phyloP scores from a whole-genome alignment of 2,797 vertebrate genomes.

The Monodelphis domestica region DNA sequence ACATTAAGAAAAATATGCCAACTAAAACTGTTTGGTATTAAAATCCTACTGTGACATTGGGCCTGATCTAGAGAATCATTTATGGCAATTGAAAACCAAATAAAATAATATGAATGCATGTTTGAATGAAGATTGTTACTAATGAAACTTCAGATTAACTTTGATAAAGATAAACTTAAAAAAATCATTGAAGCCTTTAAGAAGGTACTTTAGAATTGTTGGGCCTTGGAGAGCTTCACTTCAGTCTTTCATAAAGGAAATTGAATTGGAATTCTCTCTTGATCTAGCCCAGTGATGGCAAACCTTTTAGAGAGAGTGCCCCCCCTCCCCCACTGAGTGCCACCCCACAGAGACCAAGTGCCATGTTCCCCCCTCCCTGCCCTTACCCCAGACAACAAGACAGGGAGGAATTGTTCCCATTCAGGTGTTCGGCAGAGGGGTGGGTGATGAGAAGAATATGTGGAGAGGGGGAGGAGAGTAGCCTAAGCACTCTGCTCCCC shows the following conservation, averaged over 20 bases:
- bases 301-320: no score
- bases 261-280: neutral
- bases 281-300: no score
- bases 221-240: neutral
- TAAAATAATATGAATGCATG: neutral
- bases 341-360: no score
- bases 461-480: no score
- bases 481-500: no score
- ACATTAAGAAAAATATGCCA: neutral
- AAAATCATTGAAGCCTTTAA: neutral
- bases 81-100: constrained; percentile 3
- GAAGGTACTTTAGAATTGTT: neutral
- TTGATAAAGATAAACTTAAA: neutral
- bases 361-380: no score
- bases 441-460: no score
- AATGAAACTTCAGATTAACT: neutral
- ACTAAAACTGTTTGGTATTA: neutral
- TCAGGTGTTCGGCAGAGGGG: no score
- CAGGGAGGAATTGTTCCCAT: no score
- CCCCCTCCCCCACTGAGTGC: no score
- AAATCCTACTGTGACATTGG: neutral
- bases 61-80: neutral
- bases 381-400: no score
- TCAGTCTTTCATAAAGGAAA: neutral
- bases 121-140: neutral